phyloP scores from a whole-genome alignment of 2,888 invertebrate species.

The Mythimna impura region DNA sequence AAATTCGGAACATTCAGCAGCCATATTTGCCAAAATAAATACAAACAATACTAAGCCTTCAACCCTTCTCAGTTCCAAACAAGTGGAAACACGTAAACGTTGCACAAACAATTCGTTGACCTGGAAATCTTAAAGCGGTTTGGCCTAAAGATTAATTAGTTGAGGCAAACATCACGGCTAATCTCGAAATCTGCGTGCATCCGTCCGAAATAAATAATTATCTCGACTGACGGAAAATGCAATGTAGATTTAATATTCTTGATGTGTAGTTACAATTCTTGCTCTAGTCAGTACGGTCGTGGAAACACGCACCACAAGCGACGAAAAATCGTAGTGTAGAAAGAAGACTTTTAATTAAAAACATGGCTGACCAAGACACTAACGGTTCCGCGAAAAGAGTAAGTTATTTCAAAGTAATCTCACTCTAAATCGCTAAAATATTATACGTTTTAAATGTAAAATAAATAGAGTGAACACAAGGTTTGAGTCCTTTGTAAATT shows the following conservation, averaged over 20 bases:
- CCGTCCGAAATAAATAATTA: slow-evolving; percentile 86
- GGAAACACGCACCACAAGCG: slow-evolving; percentile 35
- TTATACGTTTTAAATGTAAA: slow-evolving; percentile 20
- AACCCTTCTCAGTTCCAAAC: slow-evolving; percentile 66
- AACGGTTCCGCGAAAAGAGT: slow-evolving; percentile 76
- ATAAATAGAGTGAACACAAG: slow-evolving; percentile 42
- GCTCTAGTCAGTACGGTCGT: slow-evolving; percentile 79
- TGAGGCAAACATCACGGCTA: slow-evolving; percentile 81
- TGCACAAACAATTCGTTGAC: slow-evolving; percentile 77
- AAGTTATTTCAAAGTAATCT: slow-evolving; percentile 56
- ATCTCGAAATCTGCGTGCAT: slow-evolving; percentile 86
- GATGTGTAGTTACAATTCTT: slow-evolving; percentile 79
- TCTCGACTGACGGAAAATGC: slow-evolving; percentile 80
- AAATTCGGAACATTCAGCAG: slow-evolving; percentile 25
- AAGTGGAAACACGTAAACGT: slow-evolving; percentile 75
- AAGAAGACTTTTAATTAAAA: slow-evolving; percentile 22
- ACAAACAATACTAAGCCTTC: slow-evolving; percentile 51
- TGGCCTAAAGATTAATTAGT: slow-evolving; percentile 86
- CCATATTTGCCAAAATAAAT: slow-evolving; percentile 60
- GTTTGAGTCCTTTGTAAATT: slow-evolving; percentile 49
- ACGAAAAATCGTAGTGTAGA: slow-evolving; percentile 12
- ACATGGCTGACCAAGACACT: slow-evolving; percentile 73
- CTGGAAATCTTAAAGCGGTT: slow-evolving; percentile 82
- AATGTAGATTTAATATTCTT: slow-evolving; percentile 81
- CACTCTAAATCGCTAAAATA: slow-evolving; percentile 16